Conservation (phyloP, 2,797 vertebrate genomes). For the Garrulus glandarius region DNA sequence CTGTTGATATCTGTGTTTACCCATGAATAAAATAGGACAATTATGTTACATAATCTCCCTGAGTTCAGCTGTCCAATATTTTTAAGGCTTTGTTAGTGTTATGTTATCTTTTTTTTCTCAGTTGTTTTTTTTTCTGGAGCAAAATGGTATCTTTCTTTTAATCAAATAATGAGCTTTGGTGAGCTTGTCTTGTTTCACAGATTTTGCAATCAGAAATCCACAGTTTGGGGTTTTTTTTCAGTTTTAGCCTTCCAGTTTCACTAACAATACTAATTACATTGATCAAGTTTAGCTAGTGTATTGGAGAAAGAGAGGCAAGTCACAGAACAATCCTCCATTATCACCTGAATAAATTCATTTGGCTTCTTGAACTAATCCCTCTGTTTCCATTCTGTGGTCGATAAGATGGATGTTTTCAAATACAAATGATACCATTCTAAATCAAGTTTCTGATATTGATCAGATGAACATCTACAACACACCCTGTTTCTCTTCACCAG, state of each 20-base stretch:
- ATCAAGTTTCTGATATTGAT: neutral
- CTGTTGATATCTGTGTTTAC: neutral
- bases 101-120: neutral
- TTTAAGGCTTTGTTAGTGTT: neutral
- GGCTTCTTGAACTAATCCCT: neutral
- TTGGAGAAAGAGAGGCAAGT: neutral
- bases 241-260: neutral
- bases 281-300: neutral
- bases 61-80: neutral
- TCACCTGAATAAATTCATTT: neutral
- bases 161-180: neutral
- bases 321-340: neutral
- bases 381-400: neutral
- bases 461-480: neutral
- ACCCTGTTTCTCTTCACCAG: neutral
- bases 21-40: neutral
- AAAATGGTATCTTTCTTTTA: neutral
- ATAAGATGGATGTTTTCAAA: neutral
- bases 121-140: neutral
- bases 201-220: neutral
- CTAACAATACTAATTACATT: neutral
- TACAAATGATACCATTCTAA: neutral
- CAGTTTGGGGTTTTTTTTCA: accelerated
- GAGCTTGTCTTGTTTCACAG: neutral
- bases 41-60: neutral